Evolutionary conservation across 2,113 vertebrate genomes (phyloP), one percentile per base, ranked within the genome.

Genomic region (Balaeniceps rex): DNA sequence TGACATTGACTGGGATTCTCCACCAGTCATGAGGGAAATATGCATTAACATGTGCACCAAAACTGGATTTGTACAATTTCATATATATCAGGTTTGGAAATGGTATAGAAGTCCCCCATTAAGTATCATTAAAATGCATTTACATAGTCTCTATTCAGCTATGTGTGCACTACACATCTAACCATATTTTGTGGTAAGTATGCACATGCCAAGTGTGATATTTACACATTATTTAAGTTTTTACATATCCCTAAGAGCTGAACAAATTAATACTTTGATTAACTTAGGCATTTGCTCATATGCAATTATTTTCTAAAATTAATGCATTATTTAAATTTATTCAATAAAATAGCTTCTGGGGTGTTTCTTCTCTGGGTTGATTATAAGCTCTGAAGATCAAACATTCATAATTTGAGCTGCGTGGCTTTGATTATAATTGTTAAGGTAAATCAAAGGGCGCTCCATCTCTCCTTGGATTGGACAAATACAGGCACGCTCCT

Each of bases 321-420:
- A 95, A 94, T 75, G 87, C 42, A 71, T 94, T 92, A 94, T 94
- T 96, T 82, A 93, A 96, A 96, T 89, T 84, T 93, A 93, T 95
- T 91, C 89, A 87, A 58, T 94, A 74, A 92, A 92, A 93, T 38
- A 83, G 91, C 93, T 94, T 86, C 93, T 77, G 61, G 83, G 55
- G 14, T 87, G 64, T 84, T 95, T 94, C 94, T 92, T 80, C 83
- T 93, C 79, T 9, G 42, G 40, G 52, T 81, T 95, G 87, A 92
- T 90, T 88, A 90, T 49, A 90, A 92, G 68, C 46, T 88, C 75
- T 36, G 68, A 86, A 92, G 94, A 94, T 90, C 76, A 94, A 88
- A 92, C 79, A 93, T 26, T 88, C 49, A 72, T 77, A 61, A 86
- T 61, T 83, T 40, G 44, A 94, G 80, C 31, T 65, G 22, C n/a